phyloP scores from a whole-genome alignment of 2,888 invertebrate species.

The Caenorhabditis angaria region DNA sequence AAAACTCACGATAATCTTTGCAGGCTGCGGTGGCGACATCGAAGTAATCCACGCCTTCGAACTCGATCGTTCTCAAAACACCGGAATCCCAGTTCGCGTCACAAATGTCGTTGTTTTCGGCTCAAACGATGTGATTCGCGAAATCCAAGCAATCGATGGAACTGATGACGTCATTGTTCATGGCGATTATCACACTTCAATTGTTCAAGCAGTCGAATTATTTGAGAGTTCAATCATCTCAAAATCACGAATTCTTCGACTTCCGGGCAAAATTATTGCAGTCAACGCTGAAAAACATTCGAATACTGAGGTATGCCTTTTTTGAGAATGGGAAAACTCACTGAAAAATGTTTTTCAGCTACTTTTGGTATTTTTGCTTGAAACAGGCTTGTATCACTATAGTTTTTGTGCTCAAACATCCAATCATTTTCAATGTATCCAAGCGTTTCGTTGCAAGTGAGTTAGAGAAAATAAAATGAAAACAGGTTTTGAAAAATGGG shows the following conservation, averaged over 20 bases:
- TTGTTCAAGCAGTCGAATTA: slow-evolving; percentile 44
- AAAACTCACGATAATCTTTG: not conserved
- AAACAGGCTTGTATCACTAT: slow-evolving; percentile 50
- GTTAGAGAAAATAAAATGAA: too few relatives aligned
- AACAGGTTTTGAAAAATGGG: not conserved
- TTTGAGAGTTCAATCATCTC: slow-evolving; percentile 41
- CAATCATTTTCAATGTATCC: slow-evolving; percentile 46
- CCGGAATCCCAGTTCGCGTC: slow-evolving; percentile 48
- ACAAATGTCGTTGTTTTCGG: slow-evolving; percentile 49
- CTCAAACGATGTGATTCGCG: slow-evolving; percentile 40
- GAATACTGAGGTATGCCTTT: slow-evolving; percentile 39
- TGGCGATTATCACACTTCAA: slow-evolving; percentile 39
- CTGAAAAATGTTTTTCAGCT: slow-evolving; percentile 21
- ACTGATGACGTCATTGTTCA: slow-evolving; percentile 50
- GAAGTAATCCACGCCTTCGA: slow-evolving; percentile 49
- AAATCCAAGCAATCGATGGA: slow-evolving; percentile 37
- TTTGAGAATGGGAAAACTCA: not conserved
- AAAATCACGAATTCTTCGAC: slow-evolving; percentile 33
- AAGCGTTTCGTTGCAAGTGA: slow-evolving; percentile 51
- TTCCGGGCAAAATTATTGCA: slow-evolving; percentile 43
- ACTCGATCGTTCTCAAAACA: slow-evolving; percentile 50
- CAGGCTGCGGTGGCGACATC: slow-evolving; percentile 55
- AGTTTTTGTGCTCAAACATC: slow-evolving; percentile 45
- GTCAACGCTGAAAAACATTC: slow-evolving; percentile 50
- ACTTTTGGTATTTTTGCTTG: slow-evolving; percentile 44